These are phyloP conservation scores for Philotrypesis tridentata DNA, from an alignment of 1,140 invertebrate species.

Conservation along the genomic window DNA sequence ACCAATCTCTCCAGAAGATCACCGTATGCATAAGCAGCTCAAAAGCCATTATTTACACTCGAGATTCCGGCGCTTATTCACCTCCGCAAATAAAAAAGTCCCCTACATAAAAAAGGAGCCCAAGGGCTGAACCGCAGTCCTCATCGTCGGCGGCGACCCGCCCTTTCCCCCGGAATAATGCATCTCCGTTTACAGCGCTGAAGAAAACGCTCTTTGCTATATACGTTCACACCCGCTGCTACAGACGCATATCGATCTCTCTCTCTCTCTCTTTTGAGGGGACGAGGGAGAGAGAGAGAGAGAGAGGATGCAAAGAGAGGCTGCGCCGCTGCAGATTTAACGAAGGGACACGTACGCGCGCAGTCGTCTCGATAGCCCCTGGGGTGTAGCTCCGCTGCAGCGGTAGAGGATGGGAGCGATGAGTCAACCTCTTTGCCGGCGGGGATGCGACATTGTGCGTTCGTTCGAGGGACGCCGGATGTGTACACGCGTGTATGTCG, in stretches of 20 bases:
- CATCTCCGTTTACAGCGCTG: neutral
- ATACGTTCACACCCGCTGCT: neutral
- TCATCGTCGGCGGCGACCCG: neutral
- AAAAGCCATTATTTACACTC: neutral
- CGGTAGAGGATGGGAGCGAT: constrained; percentile 7
- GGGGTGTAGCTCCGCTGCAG: neutral
- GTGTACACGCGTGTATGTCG: neutral
- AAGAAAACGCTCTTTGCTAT: neutral
- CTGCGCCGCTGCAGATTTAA: constrained; percentile 42
- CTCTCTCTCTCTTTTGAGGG: neutral
- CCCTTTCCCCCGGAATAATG: neutral
- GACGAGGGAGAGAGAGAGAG: neutral
- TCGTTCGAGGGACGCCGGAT: neutral
- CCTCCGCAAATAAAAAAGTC: neutral
- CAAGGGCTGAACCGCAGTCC: neutral
- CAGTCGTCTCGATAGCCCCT: constrained; percentile 23
- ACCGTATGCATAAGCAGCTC: neutral
- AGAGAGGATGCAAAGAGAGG: constrained; percentile 11
- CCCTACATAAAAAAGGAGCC: neutral
- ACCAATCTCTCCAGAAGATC: neutral
- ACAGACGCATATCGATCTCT: constrained; percentile 28
- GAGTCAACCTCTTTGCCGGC: constrained; percentile 23
- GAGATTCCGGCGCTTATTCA: neutral
- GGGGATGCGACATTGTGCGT: neutral
- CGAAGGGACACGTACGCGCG: constrained; percentile 3